Base-by-base conservation (phyloP, 2,113 vertebrate species). In the Plotosus lineatus region DNA sequence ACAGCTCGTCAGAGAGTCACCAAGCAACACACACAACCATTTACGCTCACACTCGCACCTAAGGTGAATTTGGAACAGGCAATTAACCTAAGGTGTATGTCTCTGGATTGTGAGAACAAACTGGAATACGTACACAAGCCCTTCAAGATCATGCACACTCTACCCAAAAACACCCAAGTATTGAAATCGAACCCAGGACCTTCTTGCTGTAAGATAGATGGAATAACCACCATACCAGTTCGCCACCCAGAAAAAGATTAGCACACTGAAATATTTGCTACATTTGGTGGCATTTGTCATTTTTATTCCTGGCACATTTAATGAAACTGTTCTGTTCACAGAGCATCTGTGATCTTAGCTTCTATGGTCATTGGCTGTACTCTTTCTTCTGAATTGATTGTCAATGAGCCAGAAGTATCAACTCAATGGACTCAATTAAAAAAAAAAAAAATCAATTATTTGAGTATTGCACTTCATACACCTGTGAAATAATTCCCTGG, bases 321-420 rank as follows among this genome's bases (percentile, higher is more conserved):
- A 26, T 40, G 19, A 19, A 66, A 33, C 36, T 21, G 15, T n/a
- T 61, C 33, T 33, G 50, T 6, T 4, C 2, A 65, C 48, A 48
- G 42, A 48, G 33, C 42, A 50, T 50, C 56, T 77, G 38, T 46
- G 42, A 46, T 48, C 58, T 33, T 28, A 21, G 73, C 73, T 40
- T 75, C 51, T 26, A 76, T 1, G 46, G n/a, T 15, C n/a, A 44
- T 46, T 21, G 14, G 17, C 17, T 79, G 38, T 23, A 69, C 19
- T 17, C 10, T 31, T 79, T 79, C 11, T 55, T 42, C 31, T 51
- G 19, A 65, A 38, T 38, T 68, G 46, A 66, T 40, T 66, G 76
- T 66, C 40, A 46, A 6, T 77, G 75, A 77, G n/a, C 40, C 26
- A 9, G 31, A 55, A 63, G 28, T 48, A 33, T 79, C 60, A 36